Percentiles rank a stretch among this genome's conserved stretches.
These are phyloP conservation scores for Ptilonorhynchus violaceus DNA, from an alignment of 2,113 vertebrate genomes.

Conservation along the genomic window DNA sequence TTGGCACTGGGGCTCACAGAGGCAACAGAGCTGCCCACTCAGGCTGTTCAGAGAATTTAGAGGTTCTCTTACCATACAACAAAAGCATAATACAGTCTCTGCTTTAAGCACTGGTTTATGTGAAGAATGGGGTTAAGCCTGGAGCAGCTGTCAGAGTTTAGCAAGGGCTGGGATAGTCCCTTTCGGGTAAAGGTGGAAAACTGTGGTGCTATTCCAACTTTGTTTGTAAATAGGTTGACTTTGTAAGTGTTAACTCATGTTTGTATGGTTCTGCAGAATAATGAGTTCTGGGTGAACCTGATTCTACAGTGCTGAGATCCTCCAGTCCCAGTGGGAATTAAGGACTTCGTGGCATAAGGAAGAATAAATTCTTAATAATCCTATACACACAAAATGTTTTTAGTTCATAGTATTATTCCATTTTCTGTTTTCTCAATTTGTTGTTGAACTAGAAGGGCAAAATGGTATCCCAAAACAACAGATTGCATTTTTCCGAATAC, in stretches of 20 bases:
- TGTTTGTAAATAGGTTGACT: not conserved
- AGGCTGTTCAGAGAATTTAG: not conserved
- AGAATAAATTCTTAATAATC: not conserved
- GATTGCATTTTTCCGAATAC: not conserved
- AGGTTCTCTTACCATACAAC: not conserved
- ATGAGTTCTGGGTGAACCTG: not conserved
- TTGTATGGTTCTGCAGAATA: not conserved
- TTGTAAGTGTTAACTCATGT: not conserved
- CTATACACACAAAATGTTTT: not conserved
- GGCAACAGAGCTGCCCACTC: not conserved
- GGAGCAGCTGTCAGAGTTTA: not conserved
- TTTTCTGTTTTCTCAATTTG: not conserved
- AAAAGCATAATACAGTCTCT: not conserved
- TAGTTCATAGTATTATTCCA: not conserved
- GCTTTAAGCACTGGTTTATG: not conserved
- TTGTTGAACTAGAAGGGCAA: not conserved
- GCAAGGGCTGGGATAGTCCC: not conserved
- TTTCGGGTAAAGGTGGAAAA: not conserved
- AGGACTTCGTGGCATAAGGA: not conserved
- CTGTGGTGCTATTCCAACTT: not conserved
- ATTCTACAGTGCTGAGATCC: not conserved
- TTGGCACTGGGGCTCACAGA: not conserved
- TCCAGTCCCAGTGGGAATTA: not conserved
- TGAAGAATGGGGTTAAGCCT: not conserved
- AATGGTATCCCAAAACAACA: constrained; percentile 1